These are phyloP conservation scores for Pissodes strobi DNA, from an alignment of 1,140 invertebrate genomes.

Conservation along the genomic window DNA sequence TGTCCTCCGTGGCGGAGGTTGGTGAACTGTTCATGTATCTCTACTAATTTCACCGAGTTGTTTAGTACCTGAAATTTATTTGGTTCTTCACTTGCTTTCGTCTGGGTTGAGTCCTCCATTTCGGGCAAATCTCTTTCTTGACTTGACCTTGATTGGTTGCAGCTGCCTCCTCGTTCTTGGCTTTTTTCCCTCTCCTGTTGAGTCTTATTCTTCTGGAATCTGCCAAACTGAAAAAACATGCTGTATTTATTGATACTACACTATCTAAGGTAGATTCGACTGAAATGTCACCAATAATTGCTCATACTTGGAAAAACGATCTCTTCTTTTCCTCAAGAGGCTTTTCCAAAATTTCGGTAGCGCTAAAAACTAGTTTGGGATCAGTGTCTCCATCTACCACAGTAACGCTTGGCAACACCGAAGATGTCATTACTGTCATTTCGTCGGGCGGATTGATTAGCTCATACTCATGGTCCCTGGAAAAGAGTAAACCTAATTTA, in stretches of 20 bases:
- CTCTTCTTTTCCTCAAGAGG: conserved; percentile 40
- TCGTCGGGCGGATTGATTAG: conserved; percentile 62
- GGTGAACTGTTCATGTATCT: too few species aligned
- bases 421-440: conserved; percentile 6
- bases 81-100: conserved; percentile 35
- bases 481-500: conserved; percentile 47
- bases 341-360: conserved; percentile 17
- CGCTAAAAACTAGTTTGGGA: conserved; percentile 21
- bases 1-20: too few species aligned
- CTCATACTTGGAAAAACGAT: conserved; percentile 34
- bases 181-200: too few species aligned
- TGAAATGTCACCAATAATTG: too few species aligned
- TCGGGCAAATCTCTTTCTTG: background rate
- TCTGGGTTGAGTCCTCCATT: background rate
- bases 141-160: background rate
- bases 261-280: too few species aligned
- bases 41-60: too few species aligned
- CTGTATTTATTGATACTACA: too few species aligned
- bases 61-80: conserved; percentile 37
- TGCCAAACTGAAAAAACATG: conserved; percentile 37
- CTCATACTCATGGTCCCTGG: conserved; percentile 88
- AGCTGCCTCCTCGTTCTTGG: background rate
- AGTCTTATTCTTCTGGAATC: conserved; percentile 6
- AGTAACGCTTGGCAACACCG: conserved; percentile 10
- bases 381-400: conserved; percentile 12